phyloP scores from a whole-genome alignment of 2,113 vertebrate genomes.

The Pseudorectes ferrugineus region DNA sequence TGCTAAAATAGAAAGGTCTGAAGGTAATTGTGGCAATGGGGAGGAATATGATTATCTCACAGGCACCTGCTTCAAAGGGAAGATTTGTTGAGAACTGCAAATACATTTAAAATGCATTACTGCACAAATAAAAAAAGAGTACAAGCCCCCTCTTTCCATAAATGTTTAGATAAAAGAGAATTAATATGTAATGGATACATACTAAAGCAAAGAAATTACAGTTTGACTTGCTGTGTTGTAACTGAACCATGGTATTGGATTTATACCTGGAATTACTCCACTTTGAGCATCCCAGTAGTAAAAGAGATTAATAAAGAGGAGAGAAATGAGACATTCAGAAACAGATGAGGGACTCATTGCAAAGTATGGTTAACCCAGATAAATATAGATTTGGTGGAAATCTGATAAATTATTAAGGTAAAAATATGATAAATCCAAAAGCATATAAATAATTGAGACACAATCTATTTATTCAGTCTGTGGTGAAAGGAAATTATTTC shows the following conservation, averaged over 20 bases:
- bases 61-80: background rate
- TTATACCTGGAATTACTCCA: background rate
- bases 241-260: background rate
- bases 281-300: background rate
- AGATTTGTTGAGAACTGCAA: background rate
- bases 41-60: background rate
- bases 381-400: background rate
- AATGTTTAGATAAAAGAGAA: background rate
- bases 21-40: background rate
- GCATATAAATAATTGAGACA: background rate
- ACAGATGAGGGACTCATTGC: background rate
- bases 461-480: background rate
- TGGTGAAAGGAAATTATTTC: background rate
- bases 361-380: background rate
- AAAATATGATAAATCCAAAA: background rate
- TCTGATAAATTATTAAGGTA: background rate
- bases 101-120: background rate
- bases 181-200: background rate
- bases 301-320: background rate
- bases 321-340: background rate
- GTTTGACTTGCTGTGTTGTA: background rate
- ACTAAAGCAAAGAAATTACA: background rate
- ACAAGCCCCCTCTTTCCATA: background rate
- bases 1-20: background rate
- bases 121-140: background rate